These are phyloP conservation scores for Dorcus parallelipipedus DNA, from an alignment of 2,888 invertebrate species.

Conservation along the genomic window DNA sequence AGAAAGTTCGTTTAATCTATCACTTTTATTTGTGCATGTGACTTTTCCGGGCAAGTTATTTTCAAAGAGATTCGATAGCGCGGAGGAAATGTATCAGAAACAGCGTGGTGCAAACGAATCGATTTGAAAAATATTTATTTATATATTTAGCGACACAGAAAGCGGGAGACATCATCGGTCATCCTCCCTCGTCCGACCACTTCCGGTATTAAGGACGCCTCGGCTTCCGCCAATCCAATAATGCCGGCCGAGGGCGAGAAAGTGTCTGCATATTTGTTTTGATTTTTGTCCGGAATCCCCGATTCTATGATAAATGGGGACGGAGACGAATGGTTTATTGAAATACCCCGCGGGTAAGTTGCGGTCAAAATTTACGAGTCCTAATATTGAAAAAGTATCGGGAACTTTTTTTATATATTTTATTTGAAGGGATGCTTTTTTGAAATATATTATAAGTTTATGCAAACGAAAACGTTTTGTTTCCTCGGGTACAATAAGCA, in stretches of 20 bases:
- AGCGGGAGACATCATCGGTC: slow-evolving; percentile 39
- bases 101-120: slow-evolving; percentile 23
- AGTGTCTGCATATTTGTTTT: slow-evolving; percentile 49
- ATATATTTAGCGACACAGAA: slow-evolving; percentile 32
- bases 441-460: no score
- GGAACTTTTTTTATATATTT: not conserved
- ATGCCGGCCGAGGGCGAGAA: slow-evolving; percentile 35
- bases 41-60: slow-evolving; percentile 20
- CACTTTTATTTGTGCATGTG: no score
- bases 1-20: no score
- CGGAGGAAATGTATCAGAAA: slow-evolving; percentile 21
- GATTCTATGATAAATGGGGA: slow-evolving; percentile 44
- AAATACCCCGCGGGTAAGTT: slow-evolving; percentile 42
- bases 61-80: slow-evolving; percentile 14
- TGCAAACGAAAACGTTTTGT: no score
- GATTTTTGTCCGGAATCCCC: slow-evolving; percentile 41
- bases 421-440: not conserved
- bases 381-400: slow-evolving; percentile 20
- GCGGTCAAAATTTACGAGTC: slow-evolving; percentile 24
- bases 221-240: slow-evolving; percentile 43
- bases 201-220: slow-evolving; percentile 37
- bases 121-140: slow-evolving; percentile 38
- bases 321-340: slow-evolving; percentile 47
- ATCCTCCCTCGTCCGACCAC: slow-evolving; percentile 34
- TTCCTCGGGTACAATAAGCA: no score